Evolutionary conservation across 1,140 invertebrate species (phyloP).

Genomic region (Centruroides sculpturatus): DNA sequence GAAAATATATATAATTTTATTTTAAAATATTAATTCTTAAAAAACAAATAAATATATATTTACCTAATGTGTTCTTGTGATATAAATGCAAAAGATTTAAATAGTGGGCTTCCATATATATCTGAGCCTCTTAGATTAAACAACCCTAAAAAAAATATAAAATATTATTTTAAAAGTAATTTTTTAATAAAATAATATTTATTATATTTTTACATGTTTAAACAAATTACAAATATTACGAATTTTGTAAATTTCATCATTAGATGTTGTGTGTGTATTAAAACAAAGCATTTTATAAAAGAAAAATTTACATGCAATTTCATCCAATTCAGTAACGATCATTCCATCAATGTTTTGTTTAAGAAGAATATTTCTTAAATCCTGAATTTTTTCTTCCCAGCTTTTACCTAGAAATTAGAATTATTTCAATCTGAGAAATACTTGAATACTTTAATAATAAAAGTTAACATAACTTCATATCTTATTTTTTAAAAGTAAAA

Average conservation of each 20-base stretch:
- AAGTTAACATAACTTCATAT: neutral
- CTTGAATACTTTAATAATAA: neutral
- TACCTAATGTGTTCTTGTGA: constrained; percentile 3
- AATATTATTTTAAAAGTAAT: too few relatives aligned
- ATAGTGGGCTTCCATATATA: constrained; percentile 90
- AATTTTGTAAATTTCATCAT: too few relatives aligned
- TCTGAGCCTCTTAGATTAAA: constrained; percentile 88
- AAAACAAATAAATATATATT: neutral
- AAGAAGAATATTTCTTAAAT: constrained; percentile 51
- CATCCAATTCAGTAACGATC: constrained; percentile 71
- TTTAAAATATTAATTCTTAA: neutral
- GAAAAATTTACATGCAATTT: constrained; percentile 53
- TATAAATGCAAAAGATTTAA: constrained; percentile 58
- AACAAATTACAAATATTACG: too few relatives aligned
- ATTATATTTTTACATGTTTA: too few relatives aligned
- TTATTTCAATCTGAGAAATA: neutral
- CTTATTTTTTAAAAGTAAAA: too few relatives aligned
- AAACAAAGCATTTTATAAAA: neutral
- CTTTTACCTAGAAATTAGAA: constrained; percentile 51
- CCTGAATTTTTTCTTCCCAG: constrained; percentile 49
- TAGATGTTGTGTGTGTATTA: too few relatives aligned
- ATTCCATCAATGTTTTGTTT: constrained; percentile 49
- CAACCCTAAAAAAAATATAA: constrained; percentile 30
- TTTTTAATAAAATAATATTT: too few relatives aligned
- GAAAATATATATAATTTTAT: neutral